Evolutionary conservation across 2,797 vertebrate species (phyloP).

Genomic region (Neoniphon sammara): DNA sequence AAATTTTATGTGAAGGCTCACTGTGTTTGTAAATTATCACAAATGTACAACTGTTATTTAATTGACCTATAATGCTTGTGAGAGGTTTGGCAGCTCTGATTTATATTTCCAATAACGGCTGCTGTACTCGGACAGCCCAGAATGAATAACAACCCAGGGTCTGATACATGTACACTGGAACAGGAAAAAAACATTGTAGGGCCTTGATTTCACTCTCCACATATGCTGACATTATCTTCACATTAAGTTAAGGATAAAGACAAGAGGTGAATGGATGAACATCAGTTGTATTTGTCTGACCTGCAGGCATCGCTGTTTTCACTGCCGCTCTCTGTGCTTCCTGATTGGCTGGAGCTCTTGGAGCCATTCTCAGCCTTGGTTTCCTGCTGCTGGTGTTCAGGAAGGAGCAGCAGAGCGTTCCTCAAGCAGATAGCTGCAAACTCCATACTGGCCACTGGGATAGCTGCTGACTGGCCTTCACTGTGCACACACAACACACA

Average conservation of each 20-base stretch:
- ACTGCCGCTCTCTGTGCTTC: conserved; percentile 88
- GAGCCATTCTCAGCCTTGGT: conserved; percentile 90
- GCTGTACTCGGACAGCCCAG: no score
- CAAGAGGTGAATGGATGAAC: neutral
- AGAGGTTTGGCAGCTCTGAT: no score
- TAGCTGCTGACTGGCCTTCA: conserved; percentile 97
- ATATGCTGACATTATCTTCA: no score
- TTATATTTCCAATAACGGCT: no score
- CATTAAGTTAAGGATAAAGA: no score
- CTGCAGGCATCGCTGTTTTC: conserved; percentile 95
- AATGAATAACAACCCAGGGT: neutral
- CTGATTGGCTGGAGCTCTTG: conserved; percentile 88
- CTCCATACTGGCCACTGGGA: conserved; percentile 99
- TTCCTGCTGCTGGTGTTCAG: conserved; percentile 93
- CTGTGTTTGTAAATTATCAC: no score
- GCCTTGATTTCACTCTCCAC: no score
- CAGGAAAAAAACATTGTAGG: no score
- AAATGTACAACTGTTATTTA: no score
- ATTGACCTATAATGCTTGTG: no score
- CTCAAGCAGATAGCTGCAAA: conserved; percentile 98
- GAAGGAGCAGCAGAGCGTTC: conserved; percentile 93
- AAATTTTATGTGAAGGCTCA: no score
- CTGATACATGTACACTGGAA: no score
- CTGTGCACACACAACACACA: conserved; percentile 73
- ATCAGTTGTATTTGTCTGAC: conserved; percentile 69